Evolutionary conservation across 64 coral and sea anemone species (phyloP), one percentile per base, ranked within the genome.

Genomic region (Stichodactyla mertensii): DNA sequence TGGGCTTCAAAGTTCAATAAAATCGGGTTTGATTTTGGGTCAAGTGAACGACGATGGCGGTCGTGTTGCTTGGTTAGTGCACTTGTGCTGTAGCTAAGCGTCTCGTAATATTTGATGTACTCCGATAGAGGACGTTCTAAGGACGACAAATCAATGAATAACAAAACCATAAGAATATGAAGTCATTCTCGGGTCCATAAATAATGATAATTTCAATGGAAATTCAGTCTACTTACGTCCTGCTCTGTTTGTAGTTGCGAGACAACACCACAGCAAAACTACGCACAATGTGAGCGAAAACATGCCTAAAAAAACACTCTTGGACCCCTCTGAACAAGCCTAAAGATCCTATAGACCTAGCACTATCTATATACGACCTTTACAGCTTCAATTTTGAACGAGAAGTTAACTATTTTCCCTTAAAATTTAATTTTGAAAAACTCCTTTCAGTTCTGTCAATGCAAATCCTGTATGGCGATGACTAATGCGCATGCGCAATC

Each of bases 41-140:
- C 11, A 64, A 88, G 87, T 62, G 89, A 91, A 79, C 94, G 91
- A n/a, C 88, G 89, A 51, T 61, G 88, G 24, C 93, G 90, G 61
- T 86, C 82, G 31, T 95, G 93, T 87, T 95, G 90, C 10, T 85
- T 24, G 59, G 64, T 77, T 66, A 95, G 61, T 12, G 61, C 52
- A 55, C 77, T 54, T 8, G 90, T 71, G 51, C 92, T 88, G 69
- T 95, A 95, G 85, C 84, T 89, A 14, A 95, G 64, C 9, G 94
- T 95, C 52, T 95, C 94, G n/a, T 84, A 92, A 70, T 89, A 84
- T 55, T 89, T 87, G 54, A 95, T 92, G 61, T 84, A 95, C 7
- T 95, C 90, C 77, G 90, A 87, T 58, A 95, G 82, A 52, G 86
- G 87, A 14, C 93, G 89, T 61, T 83, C 89, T 91, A 20, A 51